Conservation (phyloP, 2,888 invertebrate species). For the Geotrupes spiniger region DNA sequence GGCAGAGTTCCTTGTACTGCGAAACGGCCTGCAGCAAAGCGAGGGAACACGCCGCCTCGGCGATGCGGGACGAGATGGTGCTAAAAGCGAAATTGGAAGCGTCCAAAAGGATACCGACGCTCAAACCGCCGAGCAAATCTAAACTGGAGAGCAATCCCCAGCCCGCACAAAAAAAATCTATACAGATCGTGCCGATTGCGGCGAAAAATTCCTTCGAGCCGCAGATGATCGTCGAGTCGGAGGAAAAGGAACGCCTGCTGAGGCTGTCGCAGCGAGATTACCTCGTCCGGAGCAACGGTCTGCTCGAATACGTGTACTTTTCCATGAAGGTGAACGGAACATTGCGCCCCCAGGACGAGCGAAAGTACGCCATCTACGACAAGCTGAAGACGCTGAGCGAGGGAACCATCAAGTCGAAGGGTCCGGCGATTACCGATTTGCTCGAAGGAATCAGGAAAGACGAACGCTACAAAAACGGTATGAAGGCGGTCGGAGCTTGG, state of each 20-base stretch:
- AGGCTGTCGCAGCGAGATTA: constrained; percentile 66
- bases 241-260: constrained; percentile 69
- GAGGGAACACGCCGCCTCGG: constrained; percentile 69
- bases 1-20: constrained; percentile 69
- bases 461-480: constrained; percentile 9
- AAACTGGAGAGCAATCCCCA: constrained; percentile 24
- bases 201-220: constrained; percentile 59
- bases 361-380: constrained; percentile 62
- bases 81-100: constrained; percentile 60
- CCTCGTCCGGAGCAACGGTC: constrained; percentile 66
- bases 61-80: constrained; percentile 67
- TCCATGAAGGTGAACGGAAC: constrained; percentile 68
- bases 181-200: constrained; percentile 22
- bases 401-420: constrained; percentile 32
- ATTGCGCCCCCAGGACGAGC: constrained; percentile 62
- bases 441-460: constrained; percentile 38
- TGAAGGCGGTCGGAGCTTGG: constrained; percentile 16
- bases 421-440: constrained; percentile 44
- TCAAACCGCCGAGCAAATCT: constrained; percentile 26
- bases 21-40: constrained; percentile 76
- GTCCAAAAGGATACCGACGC: constrained; percentile 51
- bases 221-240: constrained; percentile 64
- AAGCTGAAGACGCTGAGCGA: constrained; percentile 39
- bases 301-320: constrained; percentile 66
- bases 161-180: constrained; percentile 15